Percentiles rank a stretch among this genome's conserved stretches.
Evolutionary conservation across 2,797 vertebrate genomes (phyloP).

Genomic region (Thunnus albacares): DNA sequence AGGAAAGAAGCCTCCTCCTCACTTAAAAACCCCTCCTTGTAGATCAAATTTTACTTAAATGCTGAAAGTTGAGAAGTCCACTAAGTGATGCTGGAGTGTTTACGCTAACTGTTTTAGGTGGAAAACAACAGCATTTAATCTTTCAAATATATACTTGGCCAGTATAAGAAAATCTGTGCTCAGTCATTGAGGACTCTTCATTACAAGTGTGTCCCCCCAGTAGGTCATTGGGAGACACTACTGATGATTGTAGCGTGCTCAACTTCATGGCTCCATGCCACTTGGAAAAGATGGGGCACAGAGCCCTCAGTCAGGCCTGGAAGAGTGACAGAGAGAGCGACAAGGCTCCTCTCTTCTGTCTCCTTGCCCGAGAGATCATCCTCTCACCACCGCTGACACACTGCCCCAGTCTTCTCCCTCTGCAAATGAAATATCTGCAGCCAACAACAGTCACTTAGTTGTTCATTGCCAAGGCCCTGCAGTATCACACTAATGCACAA

Average conservation of each 20-base stretch:
- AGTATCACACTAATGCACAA: conserved; percentile 58
- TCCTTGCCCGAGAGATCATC: conserved; percentile 74
- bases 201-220: conserved; percentile 34
- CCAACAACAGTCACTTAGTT: conserved; percentile 70
- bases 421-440: conserved; percentile 62
- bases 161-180: conserved; percentile 20
- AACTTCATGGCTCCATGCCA: conserved; percentile 62
- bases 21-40: conserved; percentile 62
- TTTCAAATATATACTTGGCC: conserved; percentile 14
- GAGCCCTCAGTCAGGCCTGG: conserved; percentile 62
- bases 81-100: conserved; percentile 23
- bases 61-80: conserved; percentile 52
- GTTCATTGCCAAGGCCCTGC: conserved; percentile 66
- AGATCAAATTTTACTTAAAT: conserved; percentile 70
- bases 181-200: conserved; percentile 33
- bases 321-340: conserved; percentile 52
- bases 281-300: conserved; percentile 57
- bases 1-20: conserved; percentile 66
- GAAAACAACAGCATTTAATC: conserved; percentile 24
- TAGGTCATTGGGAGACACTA: conserved; percentile 45
- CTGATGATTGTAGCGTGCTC: conserved; percentile 32
- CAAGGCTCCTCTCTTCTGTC: conserved; percentile 64
- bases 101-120: conserved; percentile 21
- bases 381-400: conserved; percentile 75
- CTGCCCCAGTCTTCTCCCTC: conserved; percentile 70